Conservation (phyloP, 2,888 invertebrate species). For the Cosmia pyralina region DNA sequence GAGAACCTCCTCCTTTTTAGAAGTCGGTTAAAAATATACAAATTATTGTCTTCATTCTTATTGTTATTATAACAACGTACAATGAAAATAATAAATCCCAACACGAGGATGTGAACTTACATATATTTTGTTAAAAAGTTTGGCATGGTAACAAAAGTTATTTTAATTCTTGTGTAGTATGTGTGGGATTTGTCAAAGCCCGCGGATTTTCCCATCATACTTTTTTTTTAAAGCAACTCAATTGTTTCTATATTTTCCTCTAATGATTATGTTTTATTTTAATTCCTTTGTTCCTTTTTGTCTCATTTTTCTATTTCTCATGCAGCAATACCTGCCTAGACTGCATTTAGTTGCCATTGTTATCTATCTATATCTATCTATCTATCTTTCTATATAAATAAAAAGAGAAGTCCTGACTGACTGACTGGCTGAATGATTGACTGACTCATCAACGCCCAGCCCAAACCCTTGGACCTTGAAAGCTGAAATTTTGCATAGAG, state of each 20-base stretch:
- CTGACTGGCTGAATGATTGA: too few relatives aligned
- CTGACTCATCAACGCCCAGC: too few relatives aligned
- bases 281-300: neutral
- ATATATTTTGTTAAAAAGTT: conserved; percentile 8
- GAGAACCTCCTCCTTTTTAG: too few relatives aligned
- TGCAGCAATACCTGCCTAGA: neutral
- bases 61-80: too few relatives aligned
- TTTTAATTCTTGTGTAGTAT: conserved; percentile 1
- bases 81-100: neutral
- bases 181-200: conserved; percentile 7
- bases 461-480: too few relatives aligned
- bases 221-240: neutral
- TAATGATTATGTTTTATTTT: conserved; percentile 11
- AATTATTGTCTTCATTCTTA: too few relatives aligned
- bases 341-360: neutral
- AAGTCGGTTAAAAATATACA: too few relatives aligned
- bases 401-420: too few relatives aligned
- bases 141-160: conserved; percentile 17
- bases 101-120: neutral
- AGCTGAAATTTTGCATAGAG: too few relatives aligned
- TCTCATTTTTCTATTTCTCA: neutral
- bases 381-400: too few relatives aligned
- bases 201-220: conserved; percentile 6
- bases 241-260: neutral
- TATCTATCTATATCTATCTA: too few relatives aligned